Percentiles rank a stretch among this genome's conserved stretches.
Evolutionary conservation across 1,140 invertebrate genomes (phyloP).

Genomic region (Leptinotarsa lineolata): DNA sequence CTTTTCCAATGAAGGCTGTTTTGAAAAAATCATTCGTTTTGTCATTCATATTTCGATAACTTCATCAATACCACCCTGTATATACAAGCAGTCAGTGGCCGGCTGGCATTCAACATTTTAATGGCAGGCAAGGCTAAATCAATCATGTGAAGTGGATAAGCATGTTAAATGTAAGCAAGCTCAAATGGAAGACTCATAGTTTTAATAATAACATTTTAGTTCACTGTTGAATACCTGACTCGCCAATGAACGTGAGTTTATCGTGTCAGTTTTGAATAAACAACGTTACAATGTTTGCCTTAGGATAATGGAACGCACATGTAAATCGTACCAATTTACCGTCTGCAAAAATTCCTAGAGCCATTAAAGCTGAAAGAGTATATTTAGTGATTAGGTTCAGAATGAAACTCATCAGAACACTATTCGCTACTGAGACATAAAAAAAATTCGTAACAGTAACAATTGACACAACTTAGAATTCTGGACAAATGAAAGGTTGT

Average conservation of each 20-base stretch:
- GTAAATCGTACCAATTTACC: too few species aligned
- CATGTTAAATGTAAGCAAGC: slow-evolving; percentile 49
- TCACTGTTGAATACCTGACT: slow-evolving; percentile 35
- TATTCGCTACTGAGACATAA: too few species aligned
- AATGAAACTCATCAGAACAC: too few species aligned
- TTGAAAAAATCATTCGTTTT: too few species aligned
- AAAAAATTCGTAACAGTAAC: too few species aligned
- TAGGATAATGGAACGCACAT: neutral
- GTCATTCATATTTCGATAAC: too few species aligned
- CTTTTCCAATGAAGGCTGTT: too few species aligned
- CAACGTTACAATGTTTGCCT: neutral
- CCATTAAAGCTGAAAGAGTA: too few species aligned
- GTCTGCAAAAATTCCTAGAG: too few species aligned
- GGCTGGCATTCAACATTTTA: slow-evolving; percentile 30
- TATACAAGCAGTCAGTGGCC: neutral
- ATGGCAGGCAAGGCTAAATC: slow-evolving; percentile 49
- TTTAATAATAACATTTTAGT: slow-evolving; percentile 39
- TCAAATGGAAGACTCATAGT: slow-evolving; percentile 44
- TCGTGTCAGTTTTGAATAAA: slow-evolving; percentile 13
- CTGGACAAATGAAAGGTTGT: too few species aligned
- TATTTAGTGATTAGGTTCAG: too few species aligned
- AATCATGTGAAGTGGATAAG: slow-evolving; percentile 52
- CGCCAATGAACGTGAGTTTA: slow-evolving; percentile 16
- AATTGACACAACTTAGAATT: too few species aligned
- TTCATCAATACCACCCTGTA: neutral